Base-by-base conservation (phyloP, 2,797 vertebrate species). In the Ptychadena robeensis region DNA sequence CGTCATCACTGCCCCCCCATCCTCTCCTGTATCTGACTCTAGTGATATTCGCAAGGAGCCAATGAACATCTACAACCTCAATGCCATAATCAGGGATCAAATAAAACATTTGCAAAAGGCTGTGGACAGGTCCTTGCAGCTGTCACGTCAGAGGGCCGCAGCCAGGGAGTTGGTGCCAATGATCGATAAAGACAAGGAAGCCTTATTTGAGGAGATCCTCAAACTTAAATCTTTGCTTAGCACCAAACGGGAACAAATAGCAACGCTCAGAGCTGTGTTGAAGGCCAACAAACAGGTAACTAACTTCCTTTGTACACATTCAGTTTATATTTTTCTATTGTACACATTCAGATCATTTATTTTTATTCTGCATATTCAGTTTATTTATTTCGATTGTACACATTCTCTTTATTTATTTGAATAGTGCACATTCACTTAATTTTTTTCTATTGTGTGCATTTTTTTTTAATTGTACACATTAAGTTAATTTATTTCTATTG, bases 61-160 rank as follows among this genome's bases (percentile, higher is more conserved):
- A 12, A 98, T 99, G 97, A 99, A 99, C 87, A 98, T 99, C 92
- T 98, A 98, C 90, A 99, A 99, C 94, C 95, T 99, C 86, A 98
- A 98, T 30, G 97, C 96, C 91, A 99, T 99, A 85, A 98, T 99
- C 88, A 93, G 96, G 90, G 98, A 99, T 93, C 98, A 99, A 95
- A 97, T 99, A 89, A 98, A 96, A 88, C 98, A 99, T 87, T 92
- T 99, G 75, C 98, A 99, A 93, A 96, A 96, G 90, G 97, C 97
- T 0, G 98, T 99, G 0, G 98, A 99, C 85, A 95, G 96, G 86
- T 98, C 98, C 0, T 92, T 99, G 88, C 97, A 97, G 90, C 93
- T 99, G 83, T 99, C 98, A 7, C 95, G 95, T 72, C 98, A 99
- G 86, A 91, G 97, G 80, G 98, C 98, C 0, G 97, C 97, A 0